Conservation (phyloP, 2,797 vertebrate genomes). For the Dryobates pubescens region DNA sequence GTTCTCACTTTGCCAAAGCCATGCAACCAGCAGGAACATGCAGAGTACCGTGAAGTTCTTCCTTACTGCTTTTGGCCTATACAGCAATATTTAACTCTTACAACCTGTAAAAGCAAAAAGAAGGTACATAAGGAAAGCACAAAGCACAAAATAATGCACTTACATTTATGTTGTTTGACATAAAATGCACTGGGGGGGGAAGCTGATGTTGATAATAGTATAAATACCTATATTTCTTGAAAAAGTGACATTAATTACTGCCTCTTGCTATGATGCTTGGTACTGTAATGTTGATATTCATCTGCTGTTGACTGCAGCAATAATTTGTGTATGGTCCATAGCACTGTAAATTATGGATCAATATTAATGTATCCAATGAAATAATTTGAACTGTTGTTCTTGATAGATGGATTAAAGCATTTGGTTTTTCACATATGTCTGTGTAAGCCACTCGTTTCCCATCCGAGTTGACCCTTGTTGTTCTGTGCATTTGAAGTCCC, state of each 20-base stretch:
- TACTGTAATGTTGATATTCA: conserved; percentile 87
- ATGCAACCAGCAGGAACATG: conserved; percentile 24
- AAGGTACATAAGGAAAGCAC: conserved; percentile 75
- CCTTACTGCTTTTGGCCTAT: conserved; percentile 76
- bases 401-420: conserved; percentile 91
- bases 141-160: conserved; percentile 85
- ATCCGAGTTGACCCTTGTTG: conserved; percentile 50
- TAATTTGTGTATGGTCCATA: conserved; percentile 82
- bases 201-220: conserved; percentile 78
- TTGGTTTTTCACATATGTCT: conserved; percentile 80
- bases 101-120: conserved; percentile 73
- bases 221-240: conserved; percentile 81
- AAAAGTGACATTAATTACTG: conserved; percentile 81
- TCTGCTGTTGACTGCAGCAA: conserved; percentile 83
- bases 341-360: conserved; percentile 84
- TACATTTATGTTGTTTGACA: conserved; percentile 78
- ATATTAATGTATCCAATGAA: conserved; percentile 83
- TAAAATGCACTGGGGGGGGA: conserved; percentile 84
- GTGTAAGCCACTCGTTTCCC: conserved; percentile 68
- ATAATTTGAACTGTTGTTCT: conserved; percentile 83
- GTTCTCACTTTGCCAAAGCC: conserved; percentile 77
- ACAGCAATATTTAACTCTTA: conserved; percentile 80
- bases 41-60: conserved; percentile 68
- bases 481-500: neutral
- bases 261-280: conserved; percentile 83